Conservation (phyloP, 53 echinoderm and acorn worm species). For the Echinarachnius parma region DNA sequence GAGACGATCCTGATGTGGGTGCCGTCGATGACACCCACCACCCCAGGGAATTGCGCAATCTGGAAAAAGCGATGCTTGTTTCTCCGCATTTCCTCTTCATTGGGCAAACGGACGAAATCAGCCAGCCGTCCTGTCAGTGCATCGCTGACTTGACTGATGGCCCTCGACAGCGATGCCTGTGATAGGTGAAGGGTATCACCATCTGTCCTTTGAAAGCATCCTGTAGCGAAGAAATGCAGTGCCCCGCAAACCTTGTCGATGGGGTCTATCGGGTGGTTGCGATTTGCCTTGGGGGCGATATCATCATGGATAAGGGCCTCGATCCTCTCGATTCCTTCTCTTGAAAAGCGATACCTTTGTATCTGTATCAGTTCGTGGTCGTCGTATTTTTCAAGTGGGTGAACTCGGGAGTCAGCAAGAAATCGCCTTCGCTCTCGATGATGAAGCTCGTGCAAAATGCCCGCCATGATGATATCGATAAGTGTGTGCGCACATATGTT, state of each 20-base stretch:
- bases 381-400: not conserved
- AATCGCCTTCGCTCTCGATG: not conserved
- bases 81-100: conserved; percentile 3
- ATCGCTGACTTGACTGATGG: not conserved
- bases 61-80: not conserved
- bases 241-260: too few relatives aligned
- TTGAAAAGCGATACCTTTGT: conserved; percentile 8
- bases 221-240: conserved; percentile 33
- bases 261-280: conserved; percentile 25
- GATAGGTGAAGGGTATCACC: conserved; percentile 16
- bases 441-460: too few relatives aligned
- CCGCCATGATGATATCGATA: too few relatives aligned
- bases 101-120: conserved; percentile 8
- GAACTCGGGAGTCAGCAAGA: conserved; percentile 1
- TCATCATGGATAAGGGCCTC: not conserved
- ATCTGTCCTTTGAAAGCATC: conserved; percentile 36
- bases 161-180: conserved; percentile 30
- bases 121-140: not conserved
- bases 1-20: conserved; percentile 2
- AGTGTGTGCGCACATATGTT: too few relatives aligned
- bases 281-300: conserved; percentile 10
- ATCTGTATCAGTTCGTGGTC: conserved; percentile 10
- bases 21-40: conserved; percentile 4
- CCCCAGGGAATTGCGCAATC: conserved; percentile 12
- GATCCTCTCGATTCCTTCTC: not conserved